Evolutionary conservation across 1,140 invertebrate species (phyloP).

Genomic region (Pseudachorutes palmiensis): DNA sequence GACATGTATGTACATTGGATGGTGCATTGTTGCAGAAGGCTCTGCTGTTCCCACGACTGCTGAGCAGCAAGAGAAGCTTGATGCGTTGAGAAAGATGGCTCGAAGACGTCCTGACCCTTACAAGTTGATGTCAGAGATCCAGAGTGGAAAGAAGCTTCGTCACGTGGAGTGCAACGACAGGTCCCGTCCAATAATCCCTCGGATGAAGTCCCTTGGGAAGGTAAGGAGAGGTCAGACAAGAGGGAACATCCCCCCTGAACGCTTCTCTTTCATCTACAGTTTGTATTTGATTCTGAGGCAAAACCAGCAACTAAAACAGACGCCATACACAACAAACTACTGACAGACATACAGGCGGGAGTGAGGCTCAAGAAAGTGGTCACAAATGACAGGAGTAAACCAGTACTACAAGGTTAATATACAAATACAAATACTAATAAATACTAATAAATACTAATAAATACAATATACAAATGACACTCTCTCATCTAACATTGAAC

Average conservation of each 20-base stretch:
- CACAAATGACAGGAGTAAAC: constrained; percentile 77
- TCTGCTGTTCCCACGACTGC: background rate
- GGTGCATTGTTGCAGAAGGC: background rate
- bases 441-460: no score
- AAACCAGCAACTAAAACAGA: constrained; percentile 48
- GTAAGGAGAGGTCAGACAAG: constrained; percentile 40
- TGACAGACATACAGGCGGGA: constrained; percentile 73
- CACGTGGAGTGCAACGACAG: constrained; percentile 77
- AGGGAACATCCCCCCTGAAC: constrained; percentile 3
- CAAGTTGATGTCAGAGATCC: constrained; percentile 80
- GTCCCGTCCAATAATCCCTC: constrained; percentile 55
- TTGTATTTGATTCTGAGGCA: constrained; percentile 75
- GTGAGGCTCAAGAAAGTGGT: constrained; percentile 65
- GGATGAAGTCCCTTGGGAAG: constrained; percentile 53
- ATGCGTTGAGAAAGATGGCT: constrained; percentile 51
- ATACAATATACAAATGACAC: no score
- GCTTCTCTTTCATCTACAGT: constrained; percentile 50
- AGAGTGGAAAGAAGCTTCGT: constrained; percentile 61
- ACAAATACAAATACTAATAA: constrained; percentile 17
- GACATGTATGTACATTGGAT: background rate
- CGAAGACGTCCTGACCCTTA: constrained; percentile 76
- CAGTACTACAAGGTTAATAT: constrained; percentile 55
- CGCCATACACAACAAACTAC: constrained; percentile 69
- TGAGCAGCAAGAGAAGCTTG: background rate
- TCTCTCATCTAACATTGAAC: no score